Evolutionary conservation across 2,113 vertebrate genomes (phyloP).

Genomic region (Syngnathus scovelli): DNA sequence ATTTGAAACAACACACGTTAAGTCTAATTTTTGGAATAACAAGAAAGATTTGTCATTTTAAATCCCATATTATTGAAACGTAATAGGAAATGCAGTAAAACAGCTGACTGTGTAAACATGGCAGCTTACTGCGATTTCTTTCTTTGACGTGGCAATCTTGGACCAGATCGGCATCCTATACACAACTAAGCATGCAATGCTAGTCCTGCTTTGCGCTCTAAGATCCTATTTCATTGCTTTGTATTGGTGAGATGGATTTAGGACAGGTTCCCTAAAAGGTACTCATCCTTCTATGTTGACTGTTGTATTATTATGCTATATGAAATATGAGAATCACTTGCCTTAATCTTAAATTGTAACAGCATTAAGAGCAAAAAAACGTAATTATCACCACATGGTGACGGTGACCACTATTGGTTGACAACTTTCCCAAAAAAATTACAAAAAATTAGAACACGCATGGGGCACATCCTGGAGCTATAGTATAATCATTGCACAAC

Average conservation of each 20-base stretch:
- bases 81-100: background rate
- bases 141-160: background rate
- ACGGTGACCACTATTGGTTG: background rate
- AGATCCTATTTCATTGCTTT: constrained; percentile 1
- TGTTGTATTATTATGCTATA: constrained; percentile 34
- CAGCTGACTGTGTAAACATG: background rate
- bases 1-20: background rate
- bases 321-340: background rate
- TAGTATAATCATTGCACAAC: background rate
- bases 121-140: too few species aligned
- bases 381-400: background rate
- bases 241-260: constrained; percentile 28
- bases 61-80: background rate
- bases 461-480: background rate
- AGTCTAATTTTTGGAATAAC: background rate
- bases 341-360: background rate
- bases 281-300: constrained; percentile 32
- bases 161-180: constrained; percentile 16
- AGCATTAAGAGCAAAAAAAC: background rate
- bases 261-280: constrained; percentile 16
- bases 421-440: background rate
- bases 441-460: background rate
- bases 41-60: background rate
- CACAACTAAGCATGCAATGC: background rate
- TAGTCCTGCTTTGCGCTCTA: constrained; percentile 5